phyloP scores from a whole-genome alignment of 2,113 vertebrate genomes.

The Carassius auratus region DNA sequence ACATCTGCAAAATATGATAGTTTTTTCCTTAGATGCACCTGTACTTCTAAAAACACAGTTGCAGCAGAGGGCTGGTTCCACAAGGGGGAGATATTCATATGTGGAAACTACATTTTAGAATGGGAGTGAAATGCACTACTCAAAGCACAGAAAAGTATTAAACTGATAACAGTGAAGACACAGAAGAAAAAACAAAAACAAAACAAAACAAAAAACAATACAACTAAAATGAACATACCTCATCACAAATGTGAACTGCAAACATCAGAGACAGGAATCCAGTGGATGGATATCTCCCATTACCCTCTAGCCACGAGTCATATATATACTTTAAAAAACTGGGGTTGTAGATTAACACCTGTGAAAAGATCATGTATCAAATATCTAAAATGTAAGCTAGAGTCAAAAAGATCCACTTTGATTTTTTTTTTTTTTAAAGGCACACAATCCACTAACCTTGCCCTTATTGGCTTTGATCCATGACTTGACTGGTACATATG shows the following conservation, averaged over 20 bases:
- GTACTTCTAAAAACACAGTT: background rate
- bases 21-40: no score
- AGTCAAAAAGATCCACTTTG: no score
- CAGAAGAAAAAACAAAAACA: background rate
- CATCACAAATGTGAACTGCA: constrained; percentile 89
- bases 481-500: background rate
- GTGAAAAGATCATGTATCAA: constrained; percentile 35
- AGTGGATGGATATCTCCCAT: constrained; percentile 91
- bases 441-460: background rate
- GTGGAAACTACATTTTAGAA: background rate
- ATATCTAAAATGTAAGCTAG: background rate
- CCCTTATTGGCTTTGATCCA: background rate
- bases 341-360: constrained; percentile 91
- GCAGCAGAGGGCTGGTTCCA: background rate
- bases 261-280: constrained; percentile 88
- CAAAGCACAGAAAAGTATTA: no score
- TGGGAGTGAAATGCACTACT: background rate
- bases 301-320: constrained; percentile 86
- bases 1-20: no score
- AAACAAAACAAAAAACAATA: background rate
- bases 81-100: background rate
- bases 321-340: constrained; percentile 91
- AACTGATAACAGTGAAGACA: no score
- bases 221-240: constrained; percentile 76
- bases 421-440: no score